These are phyloP conservation scores for Rana temporaria DNA, from an alignment of 2,113 vertebrate genomes.

Conservation along the genomic window DNA sequence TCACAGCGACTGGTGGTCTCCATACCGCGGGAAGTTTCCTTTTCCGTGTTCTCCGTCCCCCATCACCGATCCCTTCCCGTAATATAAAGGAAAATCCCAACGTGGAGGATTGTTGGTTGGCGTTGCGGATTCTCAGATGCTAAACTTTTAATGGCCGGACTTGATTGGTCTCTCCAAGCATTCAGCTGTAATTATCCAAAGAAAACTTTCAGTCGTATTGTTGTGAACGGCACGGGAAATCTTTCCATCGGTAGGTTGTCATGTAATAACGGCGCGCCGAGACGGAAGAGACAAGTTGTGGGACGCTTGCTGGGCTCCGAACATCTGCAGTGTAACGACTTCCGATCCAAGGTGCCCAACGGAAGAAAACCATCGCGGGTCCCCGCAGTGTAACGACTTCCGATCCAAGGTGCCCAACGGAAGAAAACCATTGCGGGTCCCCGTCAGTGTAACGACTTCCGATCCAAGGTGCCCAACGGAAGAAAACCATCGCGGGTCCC, in stretches of 20 bases:
- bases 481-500: no score
- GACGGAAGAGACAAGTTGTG: no score
- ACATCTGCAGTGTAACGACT: no score
- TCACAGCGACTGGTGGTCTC: conserved; percentile 10
- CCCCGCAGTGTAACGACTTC: no score
- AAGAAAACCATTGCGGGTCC: no score
- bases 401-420: no score
- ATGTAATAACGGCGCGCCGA: neutral
- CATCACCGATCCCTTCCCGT: neutral
- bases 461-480: no score
- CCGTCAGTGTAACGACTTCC: no score
- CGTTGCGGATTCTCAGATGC: conserved; percentile 60
- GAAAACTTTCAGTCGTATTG: conserved; percentile 32
- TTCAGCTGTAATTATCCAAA: conserved; percentile 28
- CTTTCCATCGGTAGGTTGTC: neutral
- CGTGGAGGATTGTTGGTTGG: conserved; percentile 7
- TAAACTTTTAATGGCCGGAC: conserved; percentile 59
- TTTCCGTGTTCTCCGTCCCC: conserved; percentile 5
- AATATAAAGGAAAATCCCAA: conserved; percentile 8
- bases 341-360: no score
- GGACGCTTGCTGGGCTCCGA: no score
- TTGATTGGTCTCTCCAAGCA: conserved; percentile 49
- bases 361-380: no score
- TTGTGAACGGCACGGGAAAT: neutral
- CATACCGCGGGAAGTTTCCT: neutral